Evolutionary conservation across 1,140 invertebrate genomes (phyloP).

Genomic region (Callitettix versicolor): DNA sequence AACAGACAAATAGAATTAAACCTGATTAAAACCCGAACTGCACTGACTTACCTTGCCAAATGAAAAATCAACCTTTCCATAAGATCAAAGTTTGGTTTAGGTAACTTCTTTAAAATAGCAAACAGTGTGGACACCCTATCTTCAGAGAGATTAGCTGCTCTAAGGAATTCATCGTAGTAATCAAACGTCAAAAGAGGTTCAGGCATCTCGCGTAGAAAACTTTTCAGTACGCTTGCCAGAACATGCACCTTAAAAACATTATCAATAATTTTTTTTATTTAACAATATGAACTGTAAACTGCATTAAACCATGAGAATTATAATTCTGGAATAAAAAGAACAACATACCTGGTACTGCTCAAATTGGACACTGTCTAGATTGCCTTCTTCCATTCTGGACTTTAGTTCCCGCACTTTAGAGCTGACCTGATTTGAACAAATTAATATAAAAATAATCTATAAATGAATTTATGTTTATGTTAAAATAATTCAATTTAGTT

Average conservation of each 20-base stretch:
- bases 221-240: constrained; percentile 81
- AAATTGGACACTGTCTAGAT: constrained; percentile 53
- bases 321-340: too few relatives aligned
- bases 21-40: too few relatives aligned
- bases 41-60: constrained; percentile 52
- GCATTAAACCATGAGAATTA: too few relatives aligned
- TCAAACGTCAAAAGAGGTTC: constrained; percentile 89
- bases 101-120: constrained; percentile 78
- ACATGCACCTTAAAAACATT: constrained; percentile 68
- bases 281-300: too few relatives aligned
- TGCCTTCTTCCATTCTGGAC: constrained; percentile 58
- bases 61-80: constrained; percentile 90
- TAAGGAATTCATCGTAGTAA: constrained; percentile 86
- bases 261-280: too few relatives aligned
- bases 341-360: constrained; percentile 45
- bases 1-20: too few relatives aligned
- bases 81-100: constrained; percentile 79
- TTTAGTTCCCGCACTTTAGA: constrained; percentile 69
- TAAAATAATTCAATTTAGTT: too few relatives aligned
- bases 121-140: constrained; percentile 77
- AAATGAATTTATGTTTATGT: too few relatives aligned
- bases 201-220: constrained; percentile 84
- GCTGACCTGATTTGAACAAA: constrained; percentile 31
- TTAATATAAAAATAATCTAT: constrained; percentile 7
- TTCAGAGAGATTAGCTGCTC: constrained; percentile 73